phyloP scores from a whole-genome alignment of 1,140 invertebrate species.

The Teleopsis dalmanni region DNA sequence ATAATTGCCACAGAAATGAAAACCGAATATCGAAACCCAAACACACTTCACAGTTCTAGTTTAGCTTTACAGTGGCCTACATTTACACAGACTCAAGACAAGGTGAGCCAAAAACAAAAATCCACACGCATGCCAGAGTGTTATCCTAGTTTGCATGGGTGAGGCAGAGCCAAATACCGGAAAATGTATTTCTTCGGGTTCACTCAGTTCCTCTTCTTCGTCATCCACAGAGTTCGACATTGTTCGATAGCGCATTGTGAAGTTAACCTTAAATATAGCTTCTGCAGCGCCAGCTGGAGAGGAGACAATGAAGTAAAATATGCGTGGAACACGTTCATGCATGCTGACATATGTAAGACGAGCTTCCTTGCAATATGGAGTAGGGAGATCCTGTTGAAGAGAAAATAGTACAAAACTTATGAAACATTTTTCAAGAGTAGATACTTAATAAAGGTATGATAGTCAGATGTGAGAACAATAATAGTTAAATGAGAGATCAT shows the following conservation, averaged over 20 bases:
- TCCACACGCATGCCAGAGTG: no score
- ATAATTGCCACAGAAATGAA: no score
- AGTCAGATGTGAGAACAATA: no score
- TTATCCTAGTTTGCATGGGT: background rate
- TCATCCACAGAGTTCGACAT: constrained; percentile 40
- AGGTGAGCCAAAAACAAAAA: background rate
- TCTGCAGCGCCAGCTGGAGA: constrained; percentile 41
- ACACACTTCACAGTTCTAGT: no score
- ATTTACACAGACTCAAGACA: background rate
- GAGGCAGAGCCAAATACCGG: constrained; percentile 28
- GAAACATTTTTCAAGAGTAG: no score
- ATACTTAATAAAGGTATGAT: no score
- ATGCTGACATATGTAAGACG: constrained; percentile 43
- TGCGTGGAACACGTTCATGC: constrained; percentile 42
- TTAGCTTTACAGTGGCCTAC: background rate
- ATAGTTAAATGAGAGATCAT: no score
- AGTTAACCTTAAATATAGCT: constrained; percentile 41
- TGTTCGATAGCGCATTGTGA: constrained; percentile 37
- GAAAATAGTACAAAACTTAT: background rate
- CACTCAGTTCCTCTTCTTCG: constrained; percentile 41
- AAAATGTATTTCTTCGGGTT: constrained; percentile 43
- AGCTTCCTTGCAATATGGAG: constrained; percentile 43
- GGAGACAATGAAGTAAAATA: constrained; percentile 43
- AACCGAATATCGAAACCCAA: no score
- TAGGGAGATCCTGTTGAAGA: constrained; percentile 37